A percentile compares a stretch with the other conserved stretches of the same genome.
phyloP scores from a whole-genome alignment of 2,113 vertebrate species.

The Ornithorhynchus anatinus region DNA sequence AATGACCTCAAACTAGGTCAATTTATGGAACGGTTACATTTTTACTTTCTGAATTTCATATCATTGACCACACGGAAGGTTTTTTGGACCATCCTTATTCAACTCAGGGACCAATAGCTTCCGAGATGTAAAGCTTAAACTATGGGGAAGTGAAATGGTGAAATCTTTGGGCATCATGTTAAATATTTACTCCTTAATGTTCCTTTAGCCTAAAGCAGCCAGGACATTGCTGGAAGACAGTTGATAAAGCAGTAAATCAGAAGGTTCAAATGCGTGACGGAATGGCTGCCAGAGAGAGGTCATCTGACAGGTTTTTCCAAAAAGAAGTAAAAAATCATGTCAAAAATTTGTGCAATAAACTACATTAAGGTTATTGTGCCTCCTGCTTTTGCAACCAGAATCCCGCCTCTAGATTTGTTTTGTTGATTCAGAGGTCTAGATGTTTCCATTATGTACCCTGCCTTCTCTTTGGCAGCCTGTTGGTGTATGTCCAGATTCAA shows the following conservation, averaged over 20 bases:
- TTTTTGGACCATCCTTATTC: background rate
- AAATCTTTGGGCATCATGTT: background rate
- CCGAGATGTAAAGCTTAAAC: background rate
- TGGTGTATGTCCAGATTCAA: no score
- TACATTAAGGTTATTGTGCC: background rate
- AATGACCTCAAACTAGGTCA: background rate
- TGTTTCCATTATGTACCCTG: background rate
- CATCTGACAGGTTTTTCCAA: background rate
- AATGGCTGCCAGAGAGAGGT: background rate
- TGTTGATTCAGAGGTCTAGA: no score
- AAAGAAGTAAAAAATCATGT: background rate
- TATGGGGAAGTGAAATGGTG: background rate
- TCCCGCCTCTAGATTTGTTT: background rate
- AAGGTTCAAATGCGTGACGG: background rate
- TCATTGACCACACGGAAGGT: background rate
- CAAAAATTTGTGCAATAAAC: background rate
- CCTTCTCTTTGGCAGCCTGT: no score
- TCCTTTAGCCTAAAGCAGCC: background rate
- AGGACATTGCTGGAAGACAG: background rate
- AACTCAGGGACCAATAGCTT: background rate
- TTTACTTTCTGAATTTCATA: background rate
- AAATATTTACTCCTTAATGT: slow-evolving; percentile 16
- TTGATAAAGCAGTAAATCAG: background rate
- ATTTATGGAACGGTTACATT: background rate
- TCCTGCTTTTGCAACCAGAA: background rate